phyloP scores from a whole-genome alignment of 1,140 invertebrate species.

The Tetranychus urticae region DNA sequence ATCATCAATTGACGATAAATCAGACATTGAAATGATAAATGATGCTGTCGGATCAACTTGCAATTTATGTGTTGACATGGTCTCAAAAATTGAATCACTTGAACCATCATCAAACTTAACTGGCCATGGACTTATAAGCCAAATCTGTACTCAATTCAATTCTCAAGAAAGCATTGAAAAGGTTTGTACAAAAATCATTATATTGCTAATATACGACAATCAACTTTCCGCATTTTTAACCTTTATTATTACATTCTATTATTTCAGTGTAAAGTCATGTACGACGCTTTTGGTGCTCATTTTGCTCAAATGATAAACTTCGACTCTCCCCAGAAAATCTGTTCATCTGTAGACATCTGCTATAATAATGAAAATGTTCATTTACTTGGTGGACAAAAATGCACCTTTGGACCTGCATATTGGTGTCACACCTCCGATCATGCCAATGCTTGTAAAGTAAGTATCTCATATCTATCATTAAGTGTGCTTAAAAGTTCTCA shows the following conservation, averaged over 20 bases:
- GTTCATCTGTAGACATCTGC: constrained; percentile 23
- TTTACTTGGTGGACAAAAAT: constrained; percentile 15
- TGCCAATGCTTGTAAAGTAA: constrained; percentile 31
- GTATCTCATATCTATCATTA: constrained; percentile 4
- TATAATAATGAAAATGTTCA: constrained; percentile 8
- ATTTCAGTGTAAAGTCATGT: constrained; percentile 35
- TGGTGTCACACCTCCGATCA: constrained; percentile 17
- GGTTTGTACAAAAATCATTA: background rate
- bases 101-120: too few relatives aligned
- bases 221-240: background rate
- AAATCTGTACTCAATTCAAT: background rate
- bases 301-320: constrained; percentile 31
- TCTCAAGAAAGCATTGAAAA: background rate
- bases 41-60: constrained; percentile 22
- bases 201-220: background rate
- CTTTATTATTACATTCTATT: background rate
- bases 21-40: background rate
- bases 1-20: too few relatives aligned
- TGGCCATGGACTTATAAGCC: too few relatives aligned
- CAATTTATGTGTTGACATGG: constrained; percentile 40
- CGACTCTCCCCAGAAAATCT: constrained; percentile 26
- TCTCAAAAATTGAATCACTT: constrained; percentile 26
- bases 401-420: constrained; percentile 18
- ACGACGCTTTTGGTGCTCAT: constrained; percentile 34
- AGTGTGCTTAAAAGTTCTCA: too few relatives aligned